A percentile compares a stretch with the other conserved stretches of the same genome.
These are phyloP conservation scores for Dynastes maya DNA, from an alignment of 2,888 invertebrate genomes.

Conservation along the genomic window DNA sequence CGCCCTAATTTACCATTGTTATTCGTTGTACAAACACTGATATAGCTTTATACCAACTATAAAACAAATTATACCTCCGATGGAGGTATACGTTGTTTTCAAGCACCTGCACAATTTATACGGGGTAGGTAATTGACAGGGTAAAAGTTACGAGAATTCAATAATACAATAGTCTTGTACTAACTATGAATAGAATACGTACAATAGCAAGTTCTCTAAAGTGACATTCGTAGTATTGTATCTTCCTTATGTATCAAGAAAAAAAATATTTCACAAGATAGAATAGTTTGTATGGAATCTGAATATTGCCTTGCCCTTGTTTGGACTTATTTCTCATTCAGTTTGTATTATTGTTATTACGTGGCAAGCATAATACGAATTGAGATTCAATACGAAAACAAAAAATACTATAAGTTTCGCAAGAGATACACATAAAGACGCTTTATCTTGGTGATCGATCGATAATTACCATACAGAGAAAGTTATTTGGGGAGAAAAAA, in stretches of 20 bases:
- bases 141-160: conserved; percentile 40
- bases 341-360: too few relatives aligned
- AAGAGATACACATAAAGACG: too few relatives aligned
- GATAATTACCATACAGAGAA: too few relatives aligned
- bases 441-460: too few relatives aligned
- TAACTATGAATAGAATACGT: not conserved
- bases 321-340: too few relatives aligned
- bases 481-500: too few relatives aligned
- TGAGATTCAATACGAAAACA: too few relatives aligned
- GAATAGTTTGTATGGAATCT: too few relatives aligned
- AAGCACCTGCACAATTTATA: conserved; percentile 44
- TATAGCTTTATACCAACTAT: conserved; percentile 42
- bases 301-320: too few relatives aligned
- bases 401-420: too few relatives aligned
- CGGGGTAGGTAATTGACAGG: conserved; percentile 36
- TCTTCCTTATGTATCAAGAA: not conserved
- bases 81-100: conserved; percentile 40
- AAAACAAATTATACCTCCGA: conserved; percentile 42
- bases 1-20: conserved; percentile 50
- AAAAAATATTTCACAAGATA: not conserved
- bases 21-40: conserved; percentile 24
- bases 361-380: too few relatives aligned
- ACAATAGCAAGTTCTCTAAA: conserved; percentile 22
- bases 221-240: not conserved
- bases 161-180: not conserved